A percentile compares a stretch with the other conserved stretches of the same genome.
These are phyloP conservation scores for Oreocharis arfaki DNA, from an alignment of 2,113 vertebrate genomes.

Conservation along the genomic window DNA sequence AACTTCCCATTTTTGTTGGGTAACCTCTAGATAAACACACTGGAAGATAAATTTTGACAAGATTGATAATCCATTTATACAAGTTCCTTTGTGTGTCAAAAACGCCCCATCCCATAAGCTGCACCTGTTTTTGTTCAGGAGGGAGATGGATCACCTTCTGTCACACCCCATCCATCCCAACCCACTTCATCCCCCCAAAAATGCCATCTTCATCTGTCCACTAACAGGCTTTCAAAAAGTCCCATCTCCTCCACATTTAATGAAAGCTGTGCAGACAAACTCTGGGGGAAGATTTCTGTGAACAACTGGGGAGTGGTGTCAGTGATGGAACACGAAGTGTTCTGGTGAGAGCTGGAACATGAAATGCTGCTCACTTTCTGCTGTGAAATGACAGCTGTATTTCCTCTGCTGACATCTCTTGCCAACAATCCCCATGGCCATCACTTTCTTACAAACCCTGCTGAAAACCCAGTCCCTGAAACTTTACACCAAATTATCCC, in stretches of 20 bases:
- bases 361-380: not conserved
- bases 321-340: not conserved
- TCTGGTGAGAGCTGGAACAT: not conserved
- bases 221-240: not conserved
- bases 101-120: rapidly evolving
- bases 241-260: not conserved
- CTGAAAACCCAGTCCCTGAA: not conserved
- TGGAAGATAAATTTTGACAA: not conserved
- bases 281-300: not conserved
- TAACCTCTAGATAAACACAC: not conserved
- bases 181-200: not conserved
- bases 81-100: not conserved
- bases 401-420: not conserved
- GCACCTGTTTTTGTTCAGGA: not conserved
- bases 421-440: not conserved
- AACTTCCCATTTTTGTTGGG: not conserved
- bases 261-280: not conserved
- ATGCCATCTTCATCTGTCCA: not conserved
- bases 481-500: not conserved
- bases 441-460: not conserved
- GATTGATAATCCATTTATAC: not conserved
- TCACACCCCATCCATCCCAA: not conserved
- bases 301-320: not conserved
- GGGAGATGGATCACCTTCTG: not conserved
- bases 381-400: not conserved